Conservation (phyloP, 2,113 vertebrate genomes). For the Callospermophilus lateralis region DNA sequence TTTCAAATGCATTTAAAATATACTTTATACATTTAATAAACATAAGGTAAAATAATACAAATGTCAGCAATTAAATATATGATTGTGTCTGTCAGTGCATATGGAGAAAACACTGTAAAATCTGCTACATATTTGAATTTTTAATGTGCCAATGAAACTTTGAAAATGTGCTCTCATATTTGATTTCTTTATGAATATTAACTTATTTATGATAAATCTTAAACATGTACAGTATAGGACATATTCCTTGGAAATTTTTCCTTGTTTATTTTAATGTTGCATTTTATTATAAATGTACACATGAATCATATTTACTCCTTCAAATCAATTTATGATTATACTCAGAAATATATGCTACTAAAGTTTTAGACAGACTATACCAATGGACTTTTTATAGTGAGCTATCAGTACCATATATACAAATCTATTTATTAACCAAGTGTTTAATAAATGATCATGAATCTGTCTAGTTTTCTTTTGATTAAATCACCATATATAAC, state of each 20-base stretch:
- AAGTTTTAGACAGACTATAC: conserved; percentile 58
- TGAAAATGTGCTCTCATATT: conserved; percentile 64
- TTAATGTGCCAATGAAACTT: conserved; percentile 74
- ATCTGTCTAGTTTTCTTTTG: conserved; percentile 51
- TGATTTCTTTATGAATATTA: conserved; percentile 77
- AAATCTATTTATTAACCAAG: conserved; percentile 71
- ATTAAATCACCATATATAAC: conserved; percentile 34
- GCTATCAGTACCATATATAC: background rate
- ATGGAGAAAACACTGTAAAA: conserved; percentile 73
- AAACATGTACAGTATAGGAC: background rate
- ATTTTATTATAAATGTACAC: conserved; percentile 57
- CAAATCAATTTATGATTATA: conserved; percentile 52
- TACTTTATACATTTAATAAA: conserved; percentile 66
- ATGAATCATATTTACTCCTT: conserved; percentile 53
- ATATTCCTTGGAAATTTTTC: conserved; percentile 47
- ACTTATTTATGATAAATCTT: conserved; percentile 68
- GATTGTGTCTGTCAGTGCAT: conserved; percentile 69
- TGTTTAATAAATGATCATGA: conserved; percentile 68
- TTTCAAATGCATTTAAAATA: conserved; percentile 33
- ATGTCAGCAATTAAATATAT: conserved; percentile 71
- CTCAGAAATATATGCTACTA: conserved; percentile 34
- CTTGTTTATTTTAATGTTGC: conserved; percentile 63
- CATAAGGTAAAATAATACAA: conserved; percentile 71
- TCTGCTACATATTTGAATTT: conserved; percentile 74
- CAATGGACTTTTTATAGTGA: conserved; percentile 40